These are phyloP conservation scores for Torymus tubicola DNA, from an alignment of 2,888 invertebrate genomes.

Conservation along the genomic window DNA sequence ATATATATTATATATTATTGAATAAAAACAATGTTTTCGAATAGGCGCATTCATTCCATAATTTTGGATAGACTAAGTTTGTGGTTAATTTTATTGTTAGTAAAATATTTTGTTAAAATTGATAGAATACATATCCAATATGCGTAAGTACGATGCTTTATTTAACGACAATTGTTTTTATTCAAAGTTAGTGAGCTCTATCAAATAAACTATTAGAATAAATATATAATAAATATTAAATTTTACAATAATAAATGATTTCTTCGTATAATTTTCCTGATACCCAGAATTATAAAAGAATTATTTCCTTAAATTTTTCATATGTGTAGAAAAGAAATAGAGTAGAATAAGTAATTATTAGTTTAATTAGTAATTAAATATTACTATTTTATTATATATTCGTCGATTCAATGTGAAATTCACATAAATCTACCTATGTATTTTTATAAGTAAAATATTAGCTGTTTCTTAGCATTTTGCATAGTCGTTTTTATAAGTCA, in stretches of 20 bases:
- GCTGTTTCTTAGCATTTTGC: neutral
- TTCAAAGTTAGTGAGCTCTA: slow-evolving; percentile 25
- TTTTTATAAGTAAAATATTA: neutral
- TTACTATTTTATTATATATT: slow-evolving; percentile 8
- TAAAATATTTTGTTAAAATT: neutral
- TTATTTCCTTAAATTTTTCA: slow-evolving; percentile 22
- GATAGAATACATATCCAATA: neutral
- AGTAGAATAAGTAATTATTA: slow-evolving; percentile 12
- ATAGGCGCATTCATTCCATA: slow-evolving; percentile 18
- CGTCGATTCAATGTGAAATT: slow-evolving; percentile 11
- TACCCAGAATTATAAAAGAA: slow-evolving; percentile 7
- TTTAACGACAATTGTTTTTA: slow-evolving; percentile 39
- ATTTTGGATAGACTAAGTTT: neutral
- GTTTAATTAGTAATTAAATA: too few species aligned
- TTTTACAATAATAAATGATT: slow-evolving; percentile 11
- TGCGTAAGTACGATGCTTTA: neutral
- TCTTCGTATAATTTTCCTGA: slow-evolving; percentile 7
- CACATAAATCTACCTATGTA: slow-evolving; percentile 35
- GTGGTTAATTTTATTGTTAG: slow-evolving; percentile 5
- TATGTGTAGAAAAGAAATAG: slow-evolving; percentile 1
- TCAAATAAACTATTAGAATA: slow-evolving; percentile 10
- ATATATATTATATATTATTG: slow-evolving; percentile 29
- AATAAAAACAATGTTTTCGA: slow-evolving; percentile 48
- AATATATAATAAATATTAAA: slow-evolving; percentile 3
- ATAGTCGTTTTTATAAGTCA: neutral